Base-by-base conservation (phyloP, 2,113 vertebrate genomes). In the Microcebus murinus region DNA sequence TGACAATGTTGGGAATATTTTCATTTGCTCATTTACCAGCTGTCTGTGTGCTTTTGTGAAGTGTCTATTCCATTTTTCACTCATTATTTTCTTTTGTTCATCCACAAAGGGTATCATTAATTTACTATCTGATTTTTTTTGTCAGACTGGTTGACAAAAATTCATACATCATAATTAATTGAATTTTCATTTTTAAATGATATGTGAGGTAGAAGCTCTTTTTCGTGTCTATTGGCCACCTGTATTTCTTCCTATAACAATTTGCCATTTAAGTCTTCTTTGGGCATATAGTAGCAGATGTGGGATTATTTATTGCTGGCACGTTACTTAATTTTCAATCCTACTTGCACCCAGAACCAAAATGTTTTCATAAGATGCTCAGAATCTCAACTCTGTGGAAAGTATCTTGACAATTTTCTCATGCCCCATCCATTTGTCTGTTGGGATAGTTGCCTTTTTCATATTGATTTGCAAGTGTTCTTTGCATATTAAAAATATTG, bases 211-310 rank as follows among this genome's bases (percentile, higher is more conserved):
- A 3, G 23, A n/a, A 48, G 15, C 71, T 57, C 25, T 31, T 63
- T 34, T 18, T 55, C 8, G 11, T n/a, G 59, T 67, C 12, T 34
- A 6, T 31, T 59, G 36, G n/a, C 36, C 36, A 36, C 36, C 3
- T 36, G 36, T 3, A 17, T 31, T 42, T 70, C 18, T 42, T 50
- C 5, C 6, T 3, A 8, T 48, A 36, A 77, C 15, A 5, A 11
- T 25, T 45, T 23, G 2, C 15, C 13, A 6, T 10, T 11, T 25
- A 15, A 13, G 45, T 65, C 45, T 12, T 36, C 17, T 31, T 5
- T 23, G 15, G 5, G 25, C 1, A 2, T 27, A 0, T 1, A 17
- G 70, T 15, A 12, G 12, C 17, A 12, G 27, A 36, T 34, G 29
- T 8, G 52, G 57, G 42, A 13, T 31, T 36, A 23, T 36, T 70